Percentiles rank a stretch among this genome's conserved stretches.
Evolutionary conservation across 2,797 vertebrate species (phyloP).

Genomic region (Remorina albescens): DNA sequence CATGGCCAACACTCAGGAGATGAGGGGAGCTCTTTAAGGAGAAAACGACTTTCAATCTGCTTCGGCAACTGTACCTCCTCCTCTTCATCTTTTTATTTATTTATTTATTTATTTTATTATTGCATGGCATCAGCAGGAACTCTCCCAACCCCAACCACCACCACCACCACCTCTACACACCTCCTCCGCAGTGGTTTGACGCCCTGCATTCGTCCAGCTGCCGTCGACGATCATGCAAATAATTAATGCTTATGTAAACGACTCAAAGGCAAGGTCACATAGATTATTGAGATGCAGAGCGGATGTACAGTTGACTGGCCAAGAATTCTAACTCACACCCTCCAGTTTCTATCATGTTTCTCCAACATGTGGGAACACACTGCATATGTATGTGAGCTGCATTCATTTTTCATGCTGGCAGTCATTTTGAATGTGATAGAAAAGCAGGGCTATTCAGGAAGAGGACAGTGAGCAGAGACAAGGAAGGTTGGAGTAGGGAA

Average conservation of each 20-base stretch:
- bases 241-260: constrained; percentile 59
- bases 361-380: constrained; percentile 52
- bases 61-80: constrained; percentile 69
- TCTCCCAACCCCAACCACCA: not conserved
- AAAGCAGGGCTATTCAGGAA: constrained; percentile 39
- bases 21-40: constrained; percentile 74
- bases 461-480: constrained; percentile 28
- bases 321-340: constrained; percentile 34
- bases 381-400: constrained; percentile 69
- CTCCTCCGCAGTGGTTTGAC: constrained; percentile 9
- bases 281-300: constrained; percentile 66
- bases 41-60: constrained; percentile 81
- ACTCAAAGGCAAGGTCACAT: constrained; percentile 63
- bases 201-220: constrained; percentile 19
- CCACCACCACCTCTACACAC: not conserved
- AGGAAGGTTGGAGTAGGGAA: constrained; percentile 12
- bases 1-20: constrained; percentile 76
- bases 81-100: constrained; percentile 39
- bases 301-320: constrained; percentile 36
- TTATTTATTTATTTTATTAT: constrained; percentile 20
- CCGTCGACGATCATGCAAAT: constrained; percentile 65
- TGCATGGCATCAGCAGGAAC: constrained; percentile 39
- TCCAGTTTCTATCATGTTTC: constrained; percentile 45
- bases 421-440: constrained; percentile 46
- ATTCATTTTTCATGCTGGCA: constrained; percentile 77